Evolutionary conservation across 2,888 invertebrate genomes (phyloP), one percentile per base, ranked within the genome.

Genomic region (Cyclophora punctaria): DNA sequence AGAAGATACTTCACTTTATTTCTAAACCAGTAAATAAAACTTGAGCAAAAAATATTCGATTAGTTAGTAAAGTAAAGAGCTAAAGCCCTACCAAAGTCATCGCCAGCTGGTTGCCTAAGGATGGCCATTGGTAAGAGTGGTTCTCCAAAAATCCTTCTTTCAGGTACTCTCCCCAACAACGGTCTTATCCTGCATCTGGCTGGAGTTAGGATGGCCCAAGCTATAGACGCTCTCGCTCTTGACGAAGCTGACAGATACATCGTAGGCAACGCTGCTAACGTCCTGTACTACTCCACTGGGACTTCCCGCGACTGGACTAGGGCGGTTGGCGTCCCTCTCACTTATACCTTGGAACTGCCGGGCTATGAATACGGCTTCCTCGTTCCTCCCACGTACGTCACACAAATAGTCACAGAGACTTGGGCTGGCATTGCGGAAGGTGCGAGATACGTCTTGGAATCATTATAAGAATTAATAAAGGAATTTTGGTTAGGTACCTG

Each of bases 281-380:
- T 92, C 3, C 78, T 90, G 50, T 92, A 92, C 69, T 86, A 78
- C 52, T 90, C 92, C 0, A 84, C 90, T 7, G 94, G 94, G 35
- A 92, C 92, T 3, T 93, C 93, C 62, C 90, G 92, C 56, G 94
- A 94, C 73, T 94, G 92, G 90, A 91, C 92, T 0, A 89, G 89
- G 58, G 91, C 83, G 7, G 84, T 78, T 0, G 90, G 90, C 0
- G 80, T 92, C 48, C 89, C 90, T 0, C 78, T 92, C 40, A 87
- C 92, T 0, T 93, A 92, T 63, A 93, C 93, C 5, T 75, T 93
- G 68, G 93, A 93, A 73, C 76, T 94, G 50, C 92, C 93, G 0
- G 91, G 90, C 37, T 92, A 92, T 53, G 78, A 84, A 2, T 84
- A 80, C 49, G 64, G 65, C 5, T 93, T 93, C 71, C 63, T 91